Evolutionary conservation across 1,140 invertebrate species (phyloP).

Genomic region (Chironomus tepperi): DNA sequence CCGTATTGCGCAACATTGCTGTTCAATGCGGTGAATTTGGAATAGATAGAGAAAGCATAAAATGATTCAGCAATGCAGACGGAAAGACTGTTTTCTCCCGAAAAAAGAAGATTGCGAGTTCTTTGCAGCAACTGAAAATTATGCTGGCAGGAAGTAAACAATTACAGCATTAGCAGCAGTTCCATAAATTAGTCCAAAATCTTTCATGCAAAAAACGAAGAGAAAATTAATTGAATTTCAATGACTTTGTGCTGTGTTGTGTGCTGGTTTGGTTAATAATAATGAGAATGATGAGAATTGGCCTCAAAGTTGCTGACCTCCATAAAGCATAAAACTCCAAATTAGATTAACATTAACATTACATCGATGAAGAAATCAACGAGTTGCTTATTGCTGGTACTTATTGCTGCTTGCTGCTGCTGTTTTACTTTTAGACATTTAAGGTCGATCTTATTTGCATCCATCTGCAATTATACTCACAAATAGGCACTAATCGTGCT

Average conservation of each 20-base stretch:
- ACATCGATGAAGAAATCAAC: background rate
- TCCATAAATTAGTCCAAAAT: background rate
- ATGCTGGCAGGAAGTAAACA: background rate
- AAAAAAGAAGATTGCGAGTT: background rate
- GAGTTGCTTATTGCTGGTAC: background rate
- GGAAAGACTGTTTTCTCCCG: background rate
- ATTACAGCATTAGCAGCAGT: background rate
- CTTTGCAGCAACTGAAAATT: background rate
- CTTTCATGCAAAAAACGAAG: background rate
- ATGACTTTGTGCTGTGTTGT: no score
- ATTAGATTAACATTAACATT: background rate
- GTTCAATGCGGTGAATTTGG: background rate
- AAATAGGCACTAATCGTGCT: no score
- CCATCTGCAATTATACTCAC: no score
- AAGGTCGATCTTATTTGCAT: background rate
- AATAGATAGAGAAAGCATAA: no score
- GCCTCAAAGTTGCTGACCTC: constrained; percentile 3
- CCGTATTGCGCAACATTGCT: background rate
- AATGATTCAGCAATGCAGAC: background rate
- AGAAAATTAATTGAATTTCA: background rate
- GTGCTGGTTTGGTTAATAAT: no score
- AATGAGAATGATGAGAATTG: background rate
- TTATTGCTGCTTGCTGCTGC: background rate
- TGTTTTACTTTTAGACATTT: background rate
- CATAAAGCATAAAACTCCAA: background rate